Conservation (phyloP, 1,140 invertebrate species). For the Patella vulgata region DNA sequence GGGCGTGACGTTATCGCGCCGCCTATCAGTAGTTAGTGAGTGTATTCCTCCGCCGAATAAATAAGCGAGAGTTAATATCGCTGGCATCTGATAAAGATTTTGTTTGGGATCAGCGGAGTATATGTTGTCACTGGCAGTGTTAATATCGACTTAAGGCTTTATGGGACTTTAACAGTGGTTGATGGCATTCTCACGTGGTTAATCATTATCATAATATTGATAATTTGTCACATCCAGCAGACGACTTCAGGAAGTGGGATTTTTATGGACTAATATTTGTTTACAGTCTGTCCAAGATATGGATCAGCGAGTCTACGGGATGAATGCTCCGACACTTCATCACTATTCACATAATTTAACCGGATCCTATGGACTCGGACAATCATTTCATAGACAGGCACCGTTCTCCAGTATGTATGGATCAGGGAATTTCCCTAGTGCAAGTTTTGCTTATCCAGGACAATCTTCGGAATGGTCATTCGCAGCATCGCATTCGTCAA, state of each 20-base stretch:
- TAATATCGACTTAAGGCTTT: neutral
- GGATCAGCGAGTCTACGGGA: slow-evolving; percentile 37
- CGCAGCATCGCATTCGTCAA: slow-evolving; percentile 2
- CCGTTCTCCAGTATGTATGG: slow-evolving; percentile 35
- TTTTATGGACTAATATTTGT: no score
- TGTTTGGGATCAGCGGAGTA: no score
- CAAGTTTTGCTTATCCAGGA: slow-evolving; percentile 21
- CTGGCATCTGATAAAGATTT: no score
- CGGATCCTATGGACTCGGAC: slow-evolving; percentile 23
- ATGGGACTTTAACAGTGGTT: neutral
- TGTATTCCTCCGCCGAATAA: slow-evolving; percentile 11
- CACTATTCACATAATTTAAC: slow-evolving; percentile 32
- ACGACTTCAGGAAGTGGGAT: no score
- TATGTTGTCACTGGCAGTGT: no score
- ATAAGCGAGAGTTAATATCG: neutral
- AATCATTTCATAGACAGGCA: slow-evolving; percentile 26
- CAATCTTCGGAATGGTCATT: slow-evolving; percentile 30
- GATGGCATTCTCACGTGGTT: neutral
- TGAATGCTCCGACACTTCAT: slow-evolving; percentile 33
- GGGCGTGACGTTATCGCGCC: neutral
- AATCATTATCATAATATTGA: no score
- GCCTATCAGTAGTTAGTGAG: slow-evolving; percentile 2
- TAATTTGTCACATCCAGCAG: no score
- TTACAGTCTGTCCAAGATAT: no score
- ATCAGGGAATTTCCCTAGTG: slow-evolving; percentile 11